Evolutionary conservation across 2,888 invertebrate species (phyloP).

Genomic region (Cerastoderma edule): DNA sequence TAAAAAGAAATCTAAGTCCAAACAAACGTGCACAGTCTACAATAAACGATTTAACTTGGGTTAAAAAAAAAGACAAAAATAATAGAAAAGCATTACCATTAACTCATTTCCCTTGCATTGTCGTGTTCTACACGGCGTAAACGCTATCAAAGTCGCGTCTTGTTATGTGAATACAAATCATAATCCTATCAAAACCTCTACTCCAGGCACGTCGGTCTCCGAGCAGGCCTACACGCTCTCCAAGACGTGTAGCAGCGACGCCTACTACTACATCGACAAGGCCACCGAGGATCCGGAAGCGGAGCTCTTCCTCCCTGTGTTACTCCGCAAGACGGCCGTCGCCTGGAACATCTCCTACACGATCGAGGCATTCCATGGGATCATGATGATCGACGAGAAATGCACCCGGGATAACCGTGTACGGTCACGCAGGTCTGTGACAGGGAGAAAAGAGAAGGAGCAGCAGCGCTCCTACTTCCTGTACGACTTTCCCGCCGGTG

Average conservation of each 20-base stretch:
- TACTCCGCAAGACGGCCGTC: slow-evolving; percentile 74
- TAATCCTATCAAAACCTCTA: not conserved
- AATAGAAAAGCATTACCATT: too few species aligned
- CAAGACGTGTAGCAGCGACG: slow-evolving; percentile 78
- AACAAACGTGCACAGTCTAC: too few species aligned
- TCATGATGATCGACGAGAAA: slow-evolving; percentile 57
- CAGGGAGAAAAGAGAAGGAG: slow-evolving; percentile 15
- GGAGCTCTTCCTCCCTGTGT: slow-evolving; percentile 76
- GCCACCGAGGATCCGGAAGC: slow-evolving; percentile 68
- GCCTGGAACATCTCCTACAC: slow-evolving; percentile 73
- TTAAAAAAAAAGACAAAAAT: too few species aligned
- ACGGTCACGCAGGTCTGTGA: slow-evolving; percentile 40
- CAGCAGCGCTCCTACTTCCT: slow-evolving; percentile 68
- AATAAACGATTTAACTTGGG: too few species aligned
- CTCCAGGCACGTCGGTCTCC: slow-evolving; percentile 69
- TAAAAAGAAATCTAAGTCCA: too few species aligned
- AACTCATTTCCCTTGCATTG: too few species aligned
- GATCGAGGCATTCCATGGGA: slow-evolving; percentile 57
- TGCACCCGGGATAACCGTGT: slow-evolving; percentile 68
- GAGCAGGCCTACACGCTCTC: slow-evolving; percentile 75
- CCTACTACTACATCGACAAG: slow-evolving; percentile 77
- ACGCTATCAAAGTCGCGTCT: not conserved
- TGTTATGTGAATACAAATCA: not conserved
- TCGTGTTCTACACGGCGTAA: not conserved
- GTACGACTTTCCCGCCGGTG: slow-evolving; percentile 70